phyloP scores from a whole-genome alignment of 2,888 invertebrate genomes.

The Ernsta delagoae region DNA sequence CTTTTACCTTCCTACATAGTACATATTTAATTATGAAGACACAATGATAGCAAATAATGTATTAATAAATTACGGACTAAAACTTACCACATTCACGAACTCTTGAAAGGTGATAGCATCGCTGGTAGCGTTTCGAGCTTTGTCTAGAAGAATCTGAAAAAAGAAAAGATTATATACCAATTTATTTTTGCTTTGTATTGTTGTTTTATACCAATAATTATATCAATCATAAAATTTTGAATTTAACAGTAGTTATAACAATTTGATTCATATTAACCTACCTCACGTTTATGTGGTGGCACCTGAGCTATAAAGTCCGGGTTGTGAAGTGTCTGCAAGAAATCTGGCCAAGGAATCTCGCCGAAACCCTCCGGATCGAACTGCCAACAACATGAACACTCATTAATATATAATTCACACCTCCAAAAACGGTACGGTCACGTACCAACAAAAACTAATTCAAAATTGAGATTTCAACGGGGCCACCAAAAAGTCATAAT shows the following conservation, averaged over 20 bases:
- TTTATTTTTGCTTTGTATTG: too few relatives aligned
- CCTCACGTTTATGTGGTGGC: slow-evolving; percentile 90
- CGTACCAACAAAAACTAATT: slow-evolving; percentile 47
- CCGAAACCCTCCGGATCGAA: slow-evolving; percentile 97
- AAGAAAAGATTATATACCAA: too few relatives aligned
- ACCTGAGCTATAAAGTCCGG: slow-evolving; percentile 92
- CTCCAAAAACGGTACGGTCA: slow-evolving; percentile 52
- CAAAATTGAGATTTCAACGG: slow-evolving; percentile 63
- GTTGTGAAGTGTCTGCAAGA: slow-evolving; percentile 90
- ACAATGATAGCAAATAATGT: too few relatives aligned
- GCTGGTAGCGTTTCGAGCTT: slow-evolving; percentile 88
- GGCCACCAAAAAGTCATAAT: slow-evolving; percentile 63
- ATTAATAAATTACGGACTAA: not conserved
- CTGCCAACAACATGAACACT: slow-evolving; percentile 73
- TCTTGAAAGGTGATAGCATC: slow-evolving; percentile 96
- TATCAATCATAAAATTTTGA: too few relatives aligned
- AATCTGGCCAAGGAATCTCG: slow-evolving; percentile 95
- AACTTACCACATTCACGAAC: slow-evolving; percentile 97
- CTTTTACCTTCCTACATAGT: too few relatives aligned
- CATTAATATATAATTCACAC: slow-evolving; percentile 47
- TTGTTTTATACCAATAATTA: too few relatives aligned
- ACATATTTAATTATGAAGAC: too few relatives aligned
- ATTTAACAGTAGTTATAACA: too few relatives aligned
- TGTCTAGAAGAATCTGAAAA: slow-evolving; percentile 87
- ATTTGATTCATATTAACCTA: slow-evolving; percentile 47